Conservation (phyloP, 23 tunicate genomes). For the Corella eumyota region DNA sequence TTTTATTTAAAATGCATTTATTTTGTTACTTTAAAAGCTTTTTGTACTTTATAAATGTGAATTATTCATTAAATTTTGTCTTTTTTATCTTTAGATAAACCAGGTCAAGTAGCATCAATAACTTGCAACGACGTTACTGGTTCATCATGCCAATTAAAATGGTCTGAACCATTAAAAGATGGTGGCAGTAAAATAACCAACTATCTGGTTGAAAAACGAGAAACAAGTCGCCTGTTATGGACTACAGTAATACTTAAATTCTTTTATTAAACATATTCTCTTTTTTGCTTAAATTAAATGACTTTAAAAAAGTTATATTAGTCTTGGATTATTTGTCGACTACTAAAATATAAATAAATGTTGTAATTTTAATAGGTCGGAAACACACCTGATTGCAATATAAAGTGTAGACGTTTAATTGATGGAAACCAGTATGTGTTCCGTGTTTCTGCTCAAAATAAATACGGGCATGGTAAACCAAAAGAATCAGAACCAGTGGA, state of each 20-base stretch:
- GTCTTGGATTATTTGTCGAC: too few species aligned
- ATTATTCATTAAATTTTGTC: too few species aligned
- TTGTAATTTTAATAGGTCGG: too few species aligned
- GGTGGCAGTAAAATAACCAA: slow-evolving; percentile 77
- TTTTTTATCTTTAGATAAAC: slow-evolving; percentile 39
- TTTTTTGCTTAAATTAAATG: too few species aligned
- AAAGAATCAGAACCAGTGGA: slow-evolving; percentile 32
- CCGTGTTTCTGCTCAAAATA: slow-evolving; percentile 85
- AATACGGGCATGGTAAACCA: slow-evolving; percentile 54
- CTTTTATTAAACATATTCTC: too few species aligned
- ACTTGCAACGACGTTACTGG: slow-evolving; percentile 40
- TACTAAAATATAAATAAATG: too few species aligned
- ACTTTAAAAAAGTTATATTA: too few species aligned
- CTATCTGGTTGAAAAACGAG: slow-evolving; percentile 82
- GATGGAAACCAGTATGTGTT: slow-evolving; percentile 78
- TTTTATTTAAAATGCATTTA: too few species aligned
- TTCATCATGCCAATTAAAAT: slow-evolving; percentile 32
- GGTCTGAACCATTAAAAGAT: slow-evolving; percentile 51
- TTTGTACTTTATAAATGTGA: too few species aligned
- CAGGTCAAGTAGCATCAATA: slow-evolving; percentile 78
- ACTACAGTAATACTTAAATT: slow-evolving; percentile 25
- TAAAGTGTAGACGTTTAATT: slow-evolving; percentile 35
- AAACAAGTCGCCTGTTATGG: slow-evolving; percentile 81
- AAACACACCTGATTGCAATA: slow-evolving; percentile 36
- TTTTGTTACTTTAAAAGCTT: too few species aligned